Percentiles rank a stretch among this genome's conserved stretches.
These are phyloP conservation scores for Corvus hawaiiensis DNA, from an alignment of 2,113 vertebrate genomes.

Conservation along the genomic window DNA sequence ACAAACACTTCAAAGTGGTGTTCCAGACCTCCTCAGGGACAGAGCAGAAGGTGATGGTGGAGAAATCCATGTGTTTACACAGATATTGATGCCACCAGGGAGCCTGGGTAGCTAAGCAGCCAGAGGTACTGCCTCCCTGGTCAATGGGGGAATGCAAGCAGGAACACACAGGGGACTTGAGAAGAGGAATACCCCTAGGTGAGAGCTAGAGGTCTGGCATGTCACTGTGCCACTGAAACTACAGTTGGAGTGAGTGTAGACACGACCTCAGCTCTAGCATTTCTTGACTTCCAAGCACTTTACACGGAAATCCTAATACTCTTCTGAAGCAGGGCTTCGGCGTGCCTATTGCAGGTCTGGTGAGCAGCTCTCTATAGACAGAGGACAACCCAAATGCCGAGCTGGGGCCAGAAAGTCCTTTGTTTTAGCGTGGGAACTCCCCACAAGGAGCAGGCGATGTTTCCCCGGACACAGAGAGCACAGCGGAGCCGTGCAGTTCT, in stretches of 20 bases:
- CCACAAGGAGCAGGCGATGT: not conserved
- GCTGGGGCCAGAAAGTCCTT: too few species aligned
- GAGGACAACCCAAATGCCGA: not conserved
- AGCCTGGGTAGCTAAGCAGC: not conserved
- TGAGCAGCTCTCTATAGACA: not conserved
- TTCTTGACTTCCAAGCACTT: not conserved
- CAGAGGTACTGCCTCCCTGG: not conserved
- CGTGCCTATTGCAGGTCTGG: not conserved
- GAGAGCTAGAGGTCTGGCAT: not conserved
- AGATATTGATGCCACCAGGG: not conserved
- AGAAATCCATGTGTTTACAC: not conserved
- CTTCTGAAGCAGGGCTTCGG: not conserved
- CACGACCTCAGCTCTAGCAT: not conserved
- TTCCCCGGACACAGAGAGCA: not conserved
- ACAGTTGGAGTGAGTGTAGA: not conserved
- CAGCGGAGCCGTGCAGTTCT: not conserved
- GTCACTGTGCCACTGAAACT: not conserved
- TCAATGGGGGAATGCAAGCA: not conserved
- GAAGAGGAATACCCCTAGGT: not conserved
- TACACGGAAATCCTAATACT: fast-evolving
- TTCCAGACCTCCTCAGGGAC: not conserved
- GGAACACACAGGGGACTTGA: not conserved
- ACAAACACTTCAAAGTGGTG: not conserved
- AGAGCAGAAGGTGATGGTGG: not conserved
- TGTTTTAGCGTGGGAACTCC: not conserved